Evolutionary conservation across 2,797 vertebrate genomes (phyloP), one percentile per base, ranked within the genome.

Genomic region (Discoglossus pictus): DNA sequence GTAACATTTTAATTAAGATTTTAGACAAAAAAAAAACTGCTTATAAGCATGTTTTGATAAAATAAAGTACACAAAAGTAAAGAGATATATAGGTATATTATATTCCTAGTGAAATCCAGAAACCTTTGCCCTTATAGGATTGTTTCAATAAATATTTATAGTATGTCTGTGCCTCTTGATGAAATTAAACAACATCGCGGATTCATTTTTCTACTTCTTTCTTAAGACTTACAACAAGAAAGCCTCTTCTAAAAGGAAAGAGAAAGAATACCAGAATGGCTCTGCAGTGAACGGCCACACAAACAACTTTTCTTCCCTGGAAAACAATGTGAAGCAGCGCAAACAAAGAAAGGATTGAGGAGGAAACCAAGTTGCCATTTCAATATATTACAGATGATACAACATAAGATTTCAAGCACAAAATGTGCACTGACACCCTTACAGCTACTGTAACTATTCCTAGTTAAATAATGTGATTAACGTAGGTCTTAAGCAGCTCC

Each of bases 221-320:
- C 69, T 81, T 69, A 76, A 99, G 97, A 95, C 96, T 13, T 99
- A 98, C 83, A 94, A 93, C 79, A 96, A 91, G 85, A 87, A 86
- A 51, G 84, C 82, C 0, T 73, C 76, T 31, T 91, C 88, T 16
- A 80, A 74, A 71, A 92, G 88, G 84, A 94, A 90, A 86, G 93
- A 91, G 84, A 94, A 90, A 86, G 93, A 91, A 55, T 88, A 89
- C 65, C 87, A 90, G 79, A 95, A 96, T 0, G 93, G 93, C 42
- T 90, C 87, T 1, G 76, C 92, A 1, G 81, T 76, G 24, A 98
- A 97, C 0, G 93, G 93, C 64, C 91, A 96, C 66, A 83, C 85
- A 75, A 93, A 93, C 44, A 90, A 90, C 69, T 87, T 86, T 59
- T 82, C 87, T 36, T 78, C 88, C 53, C 75, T 72, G 72, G 92